A percentile compares a stretch with the other conserved stretches of the same genome.
These are phyloP conservation scores for Erebia aethiops DNA, from an alignment of 2,888 invertebrate species.

Conservation along the genomic window DNA sequence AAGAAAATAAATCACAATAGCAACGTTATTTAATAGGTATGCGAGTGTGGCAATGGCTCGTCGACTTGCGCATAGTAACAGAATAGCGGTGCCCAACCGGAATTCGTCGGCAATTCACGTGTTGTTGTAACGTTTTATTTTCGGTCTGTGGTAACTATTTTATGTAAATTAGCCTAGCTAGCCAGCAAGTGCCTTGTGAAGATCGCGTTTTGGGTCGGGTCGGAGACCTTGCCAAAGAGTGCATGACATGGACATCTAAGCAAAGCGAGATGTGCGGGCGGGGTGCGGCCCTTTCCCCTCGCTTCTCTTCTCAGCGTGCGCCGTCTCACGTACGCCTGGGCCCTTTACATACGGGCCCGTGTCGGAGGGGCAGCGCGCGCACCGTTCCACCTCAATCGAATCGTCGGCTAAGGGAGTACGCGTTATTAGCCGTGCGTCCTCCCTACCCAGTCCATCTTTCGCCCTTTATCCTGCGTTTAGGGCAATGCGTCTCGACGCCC, in stretches of 20 bases:
- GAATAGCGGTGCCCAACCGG: conserved; percentile 69
- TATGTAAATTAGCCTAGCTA: conserved; percentile 27
- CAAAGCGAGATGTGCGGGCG: conserved; percentile 63
- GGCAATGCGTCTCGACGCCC: conserved; percentile 50
- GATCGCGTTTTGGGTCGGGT: conserved; percentile 40
- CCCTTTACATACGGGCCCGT: conserved; percentile 60
- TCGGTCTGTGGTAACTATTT: conserved; percentile 20
- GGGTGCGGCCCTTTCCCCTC: conserved; percentile 51
- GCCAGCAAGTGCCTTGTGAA: conserved; percentile 18
- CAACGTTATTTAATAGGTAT: conserved; percentile 53
- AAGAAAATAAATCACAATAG: conserved; percentile 50
- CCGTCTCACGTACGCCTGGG: conserved; percentile 72
- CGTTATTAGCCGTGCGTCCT: conserved; percentile 66
- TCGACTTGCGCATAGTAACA: conserved; percentile 61
- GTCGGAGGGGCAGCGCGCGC: conserved; percentile 66
- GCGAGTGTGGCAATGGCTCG: conserved; percentile 49
- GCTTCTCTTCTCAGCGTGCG: conserved; percentile 56
- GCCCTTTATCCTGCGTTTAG: conserved; percentile 50
- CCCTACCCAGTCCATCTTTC: conserved; percentile 55
- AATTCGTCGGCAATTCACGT: conserved; percentile 59
- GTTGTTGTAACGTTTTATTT: conserved; percentile 35
- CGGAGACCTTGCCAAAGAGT: conserved; percentile 61
- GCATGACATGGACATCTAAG: conserved; percentile 53
- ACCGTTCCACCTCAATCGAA: conserved; percentile 63
- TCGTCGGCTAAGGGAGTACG: conserved; percentile 69